These are phyloP conservation scores for Tethea ocularis DNA, from an alignment of 2,888 invertebrate species.

Conservation along the genomic window DNA sequence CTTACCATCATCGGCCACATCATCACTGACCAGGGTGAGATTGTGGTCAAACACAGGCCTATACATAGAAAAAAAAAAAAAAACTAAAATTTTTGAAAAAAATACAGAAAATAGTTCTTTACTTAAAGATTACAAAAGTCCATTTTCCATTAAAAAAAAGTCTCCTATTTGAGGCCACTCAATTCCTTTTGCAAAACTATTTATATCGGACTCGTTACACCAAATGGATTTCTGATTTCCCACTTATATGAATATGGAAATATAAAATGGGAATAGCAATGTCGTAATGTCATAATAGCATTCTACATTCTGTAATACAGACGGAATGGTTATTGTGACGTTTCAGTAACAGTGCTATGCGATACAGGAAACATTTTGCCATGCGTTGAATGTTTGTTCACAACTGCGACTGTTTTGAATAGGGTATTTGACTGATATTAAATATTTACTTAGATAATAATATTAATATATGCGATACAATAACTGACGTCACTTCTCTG, in stretches of 20 bases:
- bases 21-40: too few species aligned
- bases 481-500: too few species aligned
- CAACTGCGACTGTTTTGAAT: not conserved
- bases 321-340: not conserved
- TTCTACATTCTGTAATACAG: constrained; percentile 1
- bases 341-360: not conserved
- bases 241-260: constrained; percentile 6
- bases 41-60: too few species aligned
- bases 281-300: not conserved
- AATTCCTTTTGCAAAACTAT: not conserved
- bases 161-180: not conserved
- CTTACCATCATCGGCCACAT: too few species aligned
- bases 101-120: too few species aligned
- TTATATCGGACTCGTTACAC: not conserved
- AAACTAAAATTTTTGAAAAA: too few species aligned
- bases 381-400: not conserved
- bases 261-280: not conserved
- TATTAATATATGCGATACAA: too few species aligned
- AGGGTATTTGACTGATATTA: too few species aligned
- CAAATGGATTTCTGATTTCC: constrained; percentile 3
- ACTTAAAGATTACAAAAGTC: too few species aligned
- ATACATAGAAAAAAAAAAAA: too few species aligned
- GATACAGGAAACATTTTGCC: not conserved
- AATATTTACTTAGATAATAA: too few species aligned
- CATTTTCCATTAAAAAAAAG: too few species aligned